phyloP scores from a whole-genome alignment of 2,113 vertebrate genomes.

The Ammodytes dubius region DNA sequence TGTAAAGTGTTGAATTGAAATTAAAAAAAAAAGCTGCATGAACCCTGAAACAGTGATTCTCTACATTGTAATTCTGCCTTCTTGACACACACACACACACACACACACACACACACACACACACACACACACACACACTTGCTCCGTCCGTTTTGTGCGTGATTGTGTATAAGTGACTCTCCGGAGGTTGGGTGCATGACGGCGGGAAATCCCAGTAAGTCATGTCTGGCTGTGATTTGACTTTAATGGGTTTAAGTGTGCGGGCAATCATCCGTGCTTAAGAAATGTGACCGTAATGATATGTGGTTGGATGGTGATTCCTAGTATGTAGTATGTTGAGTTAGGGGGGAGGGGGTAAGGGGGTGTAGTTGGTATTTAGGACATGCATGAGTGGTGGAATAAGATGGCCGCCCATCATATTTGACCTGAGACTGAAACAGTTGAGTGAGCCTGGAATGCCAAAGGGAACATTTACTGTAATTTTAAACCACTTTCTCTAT shows the following conservation, averaged over 20 bases:
- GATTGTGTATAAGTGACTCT: conserved; percentile 29
- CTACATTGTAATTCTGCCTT: background rate
- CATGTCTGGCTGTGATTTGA: conserved; percentile 53
- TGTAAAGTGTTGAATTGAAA: no score
- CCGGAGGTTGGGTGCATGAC: conserved; percentile 36
- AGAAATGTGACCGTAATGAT: conserved; percentile 43
- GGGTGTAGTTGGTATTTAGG: background rate
- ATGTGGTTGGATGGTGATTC: conserved; percentile 42
- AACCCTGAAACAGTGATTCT: no score
- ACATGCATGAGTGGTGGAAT: conserved; percentile 17
- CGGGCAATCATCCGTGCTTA: conserved; percentile 58
- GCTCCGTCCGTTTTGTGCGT: background rate
- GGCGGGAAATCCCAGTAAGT: conserved; percentile 60
- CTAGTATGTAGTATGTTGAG: background rate
- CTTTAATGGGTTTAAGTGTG: conserved; percentile 66
- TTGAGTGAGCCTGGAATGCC: conserved; percentile 38
- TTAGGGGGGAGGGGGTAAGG: background rate
- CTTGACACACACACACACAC: background rate
- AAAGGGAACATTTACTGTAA: conserved; percentile 46
- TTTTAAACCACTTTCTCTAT: conserved; percentile 31
- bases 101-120: background rate
- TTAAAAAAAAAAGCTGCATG: no score
- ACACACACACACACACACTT: background rate
- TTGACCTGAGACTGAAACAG: conserved; percentile 44
- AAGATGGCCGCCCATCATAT: conserved; percentile 16